Evolutionary conservation across 2,113 vertebrate species (phyloP), one percentile per base, ranked within the genome.

Genomic region (Notarius quadriscutis): DNA sequence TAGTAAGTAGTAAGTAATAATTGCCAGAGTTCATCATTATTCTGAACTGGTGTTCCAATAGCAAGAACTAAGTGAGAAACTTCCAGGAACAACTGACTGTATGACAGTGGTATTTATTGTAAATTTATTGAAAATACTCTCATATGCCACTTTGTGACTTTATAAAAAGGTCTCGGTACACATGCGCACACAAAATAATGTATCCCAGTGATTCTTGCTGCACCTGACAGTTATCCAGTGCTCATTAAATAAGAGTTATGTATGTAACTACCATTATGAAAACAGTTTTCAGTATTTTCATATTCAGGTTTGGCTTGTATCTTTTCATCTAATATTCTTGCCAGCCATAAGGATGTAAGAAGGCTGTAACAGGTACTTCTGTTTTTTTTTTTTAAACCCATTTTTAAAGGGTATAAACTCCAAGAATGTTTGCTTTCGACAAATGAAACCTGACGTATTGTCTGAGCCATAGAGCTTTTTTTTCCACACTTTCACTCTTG

Each of bases 381-480:
- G 48, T 77, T 77, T 69, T 20, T 7, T 69, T 84, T 69, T 41
- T 63, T 48, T 15, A 63, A 50, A 85, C 57, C 84, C 72, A 78
- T 12, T 86, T 41, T 86, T 65, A 27, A 77, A 55, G 84, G 48
- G 72, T 85, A 53, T 67, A 57, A 81, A 41, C 75, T 81, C 67
- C 34, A 48, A 82, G 53, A 25, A 81, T 58, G 51, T 81, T 81
- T 81, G 85, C 14, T 58, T 72, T 51, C 22, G 20, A 69, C 77
- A 79, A 87, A 69, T 74, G 34, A 75, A 63, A 82, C 14, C 34
- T 15, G 27, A 72, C n/a, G 18, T 79, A 51, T 79, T 67, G 15
- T 78, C 75, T 86, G 85, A 80, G 85, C 80, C 86, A 87, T 75
- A 83, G 55, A 87, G 67, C 67, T 27, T 62, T 57, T 75, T 63